Conservation (phyloP, 2,888 invertebrate genomes). For the Sympetrum striolatum region DNA sequence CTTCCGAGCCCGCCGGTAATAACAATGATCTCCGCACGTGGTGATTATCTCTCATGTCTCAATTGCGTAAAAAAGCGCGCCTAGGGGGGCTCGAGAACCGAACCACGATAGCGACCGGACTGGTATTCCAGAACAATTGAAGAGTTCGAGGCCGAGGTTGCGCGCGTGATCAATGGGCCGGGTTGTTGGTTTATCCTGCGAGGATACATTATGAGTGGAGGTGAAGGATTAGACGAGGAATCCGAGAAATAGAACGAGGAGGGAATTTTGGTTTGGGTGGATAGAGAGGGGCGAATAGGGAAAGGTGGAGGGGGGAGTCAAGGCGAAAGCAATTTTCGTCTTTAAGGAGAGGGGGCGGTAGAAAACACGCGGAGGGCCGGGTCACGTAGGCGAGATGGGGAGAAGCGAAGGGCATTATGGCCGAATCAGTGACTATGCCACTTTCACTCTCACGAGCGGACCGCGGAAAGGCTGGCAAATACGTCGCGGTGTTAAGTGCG, state of each 20-base stretch:
- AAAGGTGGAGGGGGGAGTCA: not conserved
- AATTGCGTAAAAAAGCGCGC: not conserved
- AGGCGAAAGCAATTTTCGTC: constrained; percentile 32
- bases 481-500: not conserved
- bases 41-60: not conserved
- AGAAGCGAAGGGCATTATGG: not conserved
- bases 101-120: not conserved
- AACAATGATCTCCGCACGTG: not conserved
- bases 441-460: not conserved
- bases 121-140: not conserved
- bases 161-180: not conserved
- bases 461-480: not conserved
- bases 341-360: not conserved
- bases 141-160: not conserved
- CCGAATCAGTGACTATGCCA: not conserved
- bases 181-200: not conserved
- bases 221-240: not conserved
- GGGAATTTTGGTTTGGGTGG: not conserved
- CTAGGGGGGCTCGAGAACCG: not conserved
- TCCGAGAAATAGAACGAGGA: not conserved
- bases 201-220: not conserved
- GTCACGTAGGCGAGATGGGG: constrained; percentile 6
- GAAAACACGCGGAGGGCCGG: not conserved
- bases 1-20: too few relatives aligned
- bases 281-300: not conserved